Base-by-base conservation (phyloP, 2,113 vertebrate species). In the Vombatus ursinus region DNA sequence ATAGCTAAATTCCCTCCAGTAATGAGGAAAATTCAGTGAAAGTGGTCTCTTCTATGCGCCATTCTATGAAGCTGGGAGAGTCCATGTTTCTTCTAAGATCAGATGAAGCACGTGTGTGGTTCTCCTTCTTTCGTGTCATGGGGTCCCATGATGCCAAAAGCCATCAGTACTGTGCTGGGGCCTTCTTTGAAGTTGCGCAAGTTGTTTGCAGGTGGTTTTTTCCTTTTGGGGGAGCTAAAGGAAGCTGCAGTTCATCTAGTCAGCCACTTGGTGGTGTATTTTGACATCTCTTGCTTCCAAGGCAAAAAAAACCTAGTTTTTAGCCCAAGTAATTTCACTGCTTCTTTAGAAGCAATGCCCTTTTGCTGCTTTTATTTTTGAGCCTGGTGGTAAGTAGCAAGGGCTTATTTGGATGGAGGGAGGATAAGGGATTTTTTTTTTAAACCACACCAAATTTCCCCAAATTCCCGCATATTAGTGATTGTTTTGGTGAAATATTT, bases 221-320 rank as follows among this genome's bases (percentile, higher is more conserved):
- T 3, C 28, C 49, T 47, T 26, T 53, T 53, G 89, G 48, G 23
- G 47, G 48, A 90, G 10, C 90, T 90, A 2, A 54, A 95, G 53
- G 54, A 96, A 92, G 11, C 94, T 97, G 96, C 93, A 96, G 68
- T 97, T 97, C 61, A 49, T 25, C 3, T 0, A 90, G 2, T n/a
- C 0, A 8, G 51, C 97, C 97, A 94, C 95, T 94, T 97, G 94
- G 95, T 97, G 93, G 93, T 92, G 93, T 93, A 68, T 98, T 97
- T 96, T 96, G 96, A 97, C 94, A 95, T 98, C 90, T 48, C 94
- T 96, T 97, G 50, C 89, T 51, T 96, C 37, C 24, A 25, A 84
- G 51, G n/a, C 96, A 48, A 93, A 68, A 68, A 37, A 61, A 57
- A 57, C 26, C n/a, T 22, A 22, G 61, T 23, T 84, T 84, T 44